phyloP scores from a whole-genome alignment of 2,113 vertebrate species.

The Callipepla californica region DNA sequence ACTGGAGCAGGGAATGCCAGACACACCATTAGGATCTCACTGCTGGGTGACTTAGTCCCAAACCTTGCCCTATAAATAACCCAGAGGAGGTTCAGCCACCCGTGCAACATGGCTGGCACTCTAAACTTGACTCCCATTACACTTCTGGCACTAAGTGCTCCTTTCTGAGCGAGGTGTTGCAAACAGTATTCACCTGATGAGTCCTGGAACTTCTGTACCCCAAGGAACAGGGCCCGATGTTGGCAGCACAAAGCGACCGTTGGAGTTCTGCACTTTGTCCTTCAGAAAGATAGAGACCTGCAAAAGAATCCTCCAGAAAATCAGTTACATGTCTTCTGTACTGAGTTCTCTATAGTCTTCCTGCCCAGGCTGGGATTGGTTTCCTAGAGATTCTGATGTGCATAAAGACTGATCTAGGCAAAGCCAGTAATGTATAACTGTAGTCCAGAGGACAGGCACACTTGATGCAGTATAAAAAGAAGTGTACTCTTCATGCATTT shows the following conservation, averaged over 20 bases:
- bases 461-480: not conserved
- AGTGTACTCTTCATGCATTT: rapidly evolving
- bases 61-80: not conserved
- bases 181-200: constrained; percentile 86
- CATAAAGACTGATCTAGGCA: not conserved
- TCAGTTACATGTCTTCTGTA: rapidly evolving
- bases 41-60: not conserved
- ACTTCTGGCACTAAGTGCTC: not conserved
- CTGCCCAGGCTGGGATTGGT: not conserved
- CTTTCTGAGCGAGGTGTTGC: not conserved
- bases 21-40: not conserved
- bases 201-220: constrained; percentile 90
- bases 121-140: not conserved
- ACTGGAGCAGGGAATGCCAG: not conserved
- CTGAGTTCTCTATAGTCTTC: not conserved
- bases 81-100: not conserved
- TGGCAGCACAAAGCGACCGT: constrained; percentile 93
- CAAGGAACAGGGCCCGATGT: constrained; percentile 91
- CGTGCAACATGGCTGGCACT: not conserved
- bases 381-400: not conserved
- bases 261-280: constrained; percentile 97
- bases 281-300: constrained; percentile 99
- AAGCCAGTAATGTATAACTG: not conserved
- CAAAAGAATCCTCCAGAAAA: not conserved
- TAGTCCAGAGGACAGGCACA: not conserved